Evolutionary conservation across 2,797 vertebrate species (phyloP), one percentile per base, ranked within the genome.

Genomic region (Leucoraja ocellata): DNA sequence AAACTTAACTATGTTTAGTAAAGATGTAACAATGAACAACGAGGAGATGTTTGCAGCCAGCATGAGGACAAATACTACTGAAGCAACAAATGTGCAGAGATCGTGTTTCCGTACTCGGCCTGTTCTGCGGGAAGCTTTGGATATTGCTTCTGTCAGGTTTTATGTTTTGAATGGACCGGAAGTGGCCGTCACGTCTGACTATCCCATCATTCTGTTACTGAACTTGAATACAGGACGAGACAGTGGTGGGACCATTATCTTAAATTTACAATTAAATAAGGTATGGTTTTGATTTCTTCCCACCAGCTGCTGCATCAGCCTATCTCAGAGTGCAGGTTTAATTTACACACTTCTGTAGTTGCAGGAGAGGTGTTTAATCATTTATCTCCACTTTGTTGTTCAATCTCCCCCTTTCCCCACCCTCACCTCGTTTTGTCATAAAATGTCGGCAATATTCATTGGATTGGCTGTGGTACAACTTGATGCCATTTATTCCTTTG

Each of bases 221-320:
- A 96, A 95, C 25, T 96, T 99, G 0, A 95, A 96, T 93, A 95
- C 96, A 0, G 96, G 96, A 76, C 95, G 95, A 94, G 97, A 98
- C 95, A 98, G 96, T 0, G 99, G 99, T 0, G 98, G 98, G 0
- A 97, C 97, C 1, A 97, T 99, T 16, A 97, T 97, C 86, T 93
- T 99, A 84, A 96, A 94, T 93, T 96, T 99, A 92, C 94, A 94
- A 32, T 95, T 98, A 18, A 99, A 99, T 94, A 94, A 96, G 97
- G 97, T 97, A 83, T 0, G 71, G 90, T 74, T 91, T 74, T 54
- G 23, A 92, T 74, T 92, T 65, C 63, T 36, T 88, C 84, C 8
- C 16, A 68, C 21, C 28, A 23, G 16, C 6, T 68, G n/a, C n/a
- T 10, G 16, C 23, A 88, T 36, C 63, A 68, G 14, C 16, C 61